phyloP scores from a whole-genome alignment of 2,113 vertebrate species.

The Clarias gariepinus region DNA sequence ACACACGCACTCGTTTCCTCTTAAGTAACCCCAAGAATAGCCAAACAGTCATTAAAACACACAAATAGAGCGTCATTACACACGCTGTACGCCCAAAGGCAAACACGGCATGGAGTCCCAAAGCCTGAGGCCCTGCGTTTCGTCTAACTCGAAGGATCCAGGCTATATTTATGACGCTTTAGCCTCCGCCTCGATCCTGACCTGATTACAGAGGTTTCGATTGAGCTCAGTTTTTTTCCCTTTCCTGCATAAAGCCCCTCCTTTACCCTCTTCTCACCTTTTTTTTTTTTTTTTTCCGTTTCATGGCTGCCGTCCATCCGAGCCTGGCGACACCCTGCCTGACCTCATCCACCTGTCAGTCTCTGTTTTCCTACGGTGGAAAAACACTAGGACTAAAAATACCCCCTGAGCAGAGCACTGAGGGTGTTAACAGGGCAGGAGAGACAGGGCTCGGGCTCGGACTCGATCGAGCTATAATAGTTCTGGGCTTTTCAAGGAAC shows the following conservation, averaged over 20 bases:
- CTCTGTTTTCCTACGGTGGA: slow-evolving; percentile 60
- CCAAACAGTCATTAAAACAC: slow-evolving; percentile 16
- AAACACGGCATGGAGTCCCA: slow-evolving; percentile 23
- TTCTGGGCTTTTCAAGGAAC: neutral
- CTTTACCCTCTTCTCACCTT: slow-evolving; percentile 17
- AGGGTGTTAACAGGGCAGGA: slow-evolving; percentile 24
- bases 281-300: slow-evolving; percentile 55
- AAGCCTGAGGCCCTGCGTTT: neutral
- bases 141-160: slow-evolving; percentile 24
- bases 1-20: neutral
- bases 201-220: slow-evolving; percentile 53
- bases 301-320: slow-evolving; percentile 49
- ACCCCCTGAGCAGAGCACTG: slow-evolving; percentile 33
- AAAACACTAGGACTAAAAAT: slow-evolving; percentile 66
- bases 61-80: slow-evolving; percentile 26
- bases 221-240: neutral
- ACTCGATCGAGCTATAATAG: neutral
- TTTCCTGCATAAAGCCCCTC: neutral
- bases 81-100: neutral
- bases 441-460: slow-evolving; percentile 4
- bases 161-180: slow-evolving; percentile 56
- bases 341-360: slow-evolving; percentile 70
- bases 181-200: slow-evolving; percentile 18
- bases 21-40: slow-evolving; percentile 32
- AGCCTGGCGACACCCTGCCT: slow-evolving; percentile 62